Base-by-base conservation (phyloP, 1,140 invertebrate genomes). In the Ganaspis sp. region DNA sequence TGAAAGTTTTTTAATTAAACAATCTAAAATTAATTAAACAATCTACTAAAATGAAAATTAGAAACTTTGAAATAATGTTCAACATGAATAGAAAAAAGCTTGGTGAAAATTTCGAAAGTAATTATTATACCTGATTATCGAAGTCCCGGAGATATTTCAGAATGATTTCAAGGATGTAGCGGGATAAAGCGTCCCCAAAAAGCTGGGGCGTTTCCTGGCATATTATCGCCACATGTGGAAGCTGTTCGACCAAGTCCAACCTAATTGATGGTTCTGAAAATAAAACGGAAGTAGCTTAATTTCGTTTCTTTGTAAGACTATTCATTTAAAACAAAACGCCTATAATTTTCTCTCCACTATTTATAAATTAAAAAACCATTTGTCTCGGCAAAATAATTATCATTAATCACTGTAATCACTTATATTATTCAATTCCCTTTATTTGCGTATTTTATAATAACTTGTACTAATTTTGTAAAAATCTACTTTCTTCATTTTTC, bases 181-280 rank as follows among this genome's bases (percentile, higher is more conserved):
- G 87, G 8, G 92, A 87, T 40, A 83, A 77, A 9, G 71, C 71
- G 69, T 74, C 73, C 5, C 76, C 87, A 64, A 88, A 82, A 71
- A 89, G 84, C 69, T 92, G 89, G 0, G 91, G 87, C 23, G 91
- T 87, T 78, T 94, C 92, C 76, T 93, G 91, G 83, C 93, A 94
- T 78, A 93, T 92, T 72, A 93, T 89, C n/a, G 93, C 94, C 71
- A 95, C 91, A 76, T 94, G 92, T 1, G 94, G 93, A 29, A 95
- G 87, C 78, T 94, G 94, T 78, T 94, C 93, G 84, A 95, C 92
- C 81, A 95, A 81, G 79, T 94, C 94, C 17, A 92, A 91, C 40
- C 93, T 89, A 6, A 95, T 92, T 15, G 89, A 86, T 4, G 91
- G 89, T 82, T 94, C 94, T 95, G 88, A 29, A 87, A 89, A 76